These are phyloP conservation scores for Paguma larvata DNA, from an alignment of 2,797 vertebrate species.

Conservation along the genomic window DNA sequence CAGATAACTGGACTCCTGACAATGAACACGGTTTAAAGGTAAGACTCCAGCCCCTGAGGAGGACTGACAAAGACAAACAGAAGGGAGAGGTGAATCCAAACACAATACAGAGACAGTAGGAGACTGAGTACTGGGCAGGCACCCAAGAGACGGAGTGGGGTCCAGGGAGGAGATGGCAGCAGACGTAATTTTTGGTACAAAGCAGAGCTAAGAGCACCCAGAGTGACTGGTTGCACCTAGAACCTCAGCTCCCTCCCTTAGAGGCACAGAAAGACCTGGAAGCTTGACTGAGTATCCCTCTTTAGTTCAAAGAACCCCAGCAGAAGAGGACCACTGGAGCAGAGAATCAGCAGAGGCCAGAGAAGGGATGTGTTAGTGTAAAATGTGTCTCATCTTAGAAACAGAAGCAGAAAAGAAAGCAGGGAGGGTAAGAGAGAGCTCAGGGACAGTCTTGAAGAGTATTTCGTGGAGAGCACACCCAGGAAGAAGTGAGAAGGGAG, in stretches of 20 bases:
- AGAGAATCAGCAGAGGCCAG: neutral
- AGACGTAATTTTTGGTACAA: neutral
- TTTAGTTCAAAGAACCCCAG: neutral
- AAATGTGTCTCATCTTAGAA: neutral
- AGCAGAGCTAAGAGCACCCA: neutral
- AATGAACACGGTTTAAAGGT: neutral
- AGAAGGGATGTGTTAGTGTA: neutral
- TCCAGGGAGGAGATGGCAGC: accelerated
- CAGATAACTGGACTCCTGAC: neutral
- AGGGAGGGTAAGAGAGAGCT: no score
- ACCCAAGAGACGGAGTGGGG: neutral
- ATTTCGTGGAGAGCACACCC: neutral
- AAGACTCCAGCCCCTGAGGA: neutral
- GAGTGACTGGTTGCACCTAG: neutral
- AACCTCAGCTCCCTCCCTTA: neutral
- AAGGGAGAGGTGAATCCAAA: neutral
- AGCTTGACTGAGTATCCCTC: accelerated
- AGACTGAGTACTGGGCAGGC: accelerated
- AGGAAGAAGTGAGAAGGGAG: neutral
- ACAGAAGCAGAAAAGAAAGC: neutral
- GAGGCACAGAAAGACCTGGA: neutral
- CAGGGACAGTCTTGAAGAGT: neutral
- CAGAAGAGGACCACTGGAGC: neutral
- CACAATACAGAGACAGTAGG: no score
- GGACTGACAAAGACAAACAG: neutral